Percentiles rank a stretch among this genome's conserved stretches.
Evolutionary conservation across 2,113 vertebrate species (phyloP).

Genomic region (Ascaphus truei): DNA sequence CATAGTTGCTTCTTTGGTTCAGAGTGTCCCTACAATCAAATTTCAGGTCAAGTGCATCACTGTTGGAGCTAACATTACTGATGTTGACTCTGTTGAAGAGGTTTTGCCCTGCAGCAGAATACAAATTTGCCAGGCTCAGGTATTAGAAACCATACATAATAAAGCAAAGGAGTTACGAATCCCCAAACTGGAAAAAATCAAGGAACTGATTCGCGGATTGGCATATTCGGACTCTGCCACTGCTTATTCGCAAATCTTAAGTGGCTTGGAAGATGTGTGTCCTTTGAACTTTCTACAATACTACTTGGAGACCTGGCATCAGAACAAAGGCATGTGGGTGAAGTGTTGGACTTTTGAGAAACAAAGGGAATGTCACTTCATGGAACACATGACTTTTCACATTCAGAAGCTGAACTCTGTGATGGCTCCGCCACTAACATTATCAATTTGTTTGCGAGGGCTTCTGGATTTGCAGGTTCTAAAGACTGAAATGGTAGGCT

Average conservation of each 20-base stretch:
- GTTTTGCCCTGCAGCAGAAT: constrained; percentile 24
- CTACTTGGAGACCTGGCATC: constrained; percentile 50
- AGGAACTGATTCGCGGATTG: constrained; percentile 42
- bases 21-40: constrained; percentile 44
- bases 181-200: background rate
- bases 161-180: background rate
- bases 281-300: constrained; percentile 47
- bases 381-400: constrained; percentile 22
- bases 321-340: constrained; percentile 51
- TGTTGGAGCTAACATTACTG: constrained; percentile 35
- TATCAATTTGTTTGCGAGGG: background rate
- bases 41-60: constrained; percentile 51
- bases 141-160: constrained; percentile 19
- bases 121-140: constrained; percentile 34
- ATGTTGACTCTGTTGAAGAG: constrained; percentile 48
- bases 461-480: constrained; percentile 17
- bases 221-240: constrained; percentile 39
- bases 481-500: background rate
- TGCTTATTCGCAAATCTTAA: constrained; percentile 42
- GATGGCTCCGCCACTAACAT: background rate
- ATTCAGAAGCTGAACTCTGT: background rate
- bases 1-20: constrained; percentile 45
- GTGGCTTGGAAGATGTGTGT: constrained; percentile 43
- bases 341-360: constrained; percentile 34
- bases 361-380: constrained; percentile 3